Evolutionary conservation across 1,140 invertebrate genomes (phyloP).

Genomic region (Drosophila chauvacae): DNA sequence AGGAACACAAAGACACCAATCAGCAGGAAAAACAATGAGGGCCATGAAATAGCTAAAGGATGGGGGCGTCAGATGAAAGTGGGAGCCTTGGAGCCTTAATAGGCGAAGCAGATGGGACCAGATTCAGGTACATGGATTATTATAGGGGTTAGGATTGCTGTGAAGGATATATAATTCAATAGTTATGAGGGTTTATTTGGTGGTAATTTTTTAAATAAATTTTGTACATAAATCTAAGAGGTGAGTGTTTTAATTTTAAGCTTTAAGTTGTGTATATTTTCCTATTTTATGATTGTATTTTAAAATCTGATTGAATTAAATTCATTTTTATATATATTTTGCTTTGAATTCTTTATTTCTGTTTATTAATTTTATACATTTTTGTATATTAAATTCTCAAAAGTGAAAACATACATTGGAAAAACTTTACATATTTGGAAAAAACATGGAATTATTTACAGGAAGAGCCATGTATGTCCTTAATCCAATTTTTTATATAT

Average conservation of each 20-base stretch:
- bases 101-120: slow-evolving; percentile 47
- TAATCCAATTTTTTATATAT: no score
- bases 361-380: no score
- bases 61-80: slow-evolving; percentile 16
- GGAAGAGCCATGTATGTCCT: no score
- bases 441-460: no score
- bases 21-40: slow-evolving; percentile 66
- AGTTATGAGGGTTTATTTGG: not conserved
- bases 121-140: slow-evolving; percentile 27
- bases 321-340: no score
- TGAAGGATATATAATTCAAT: not conserved
- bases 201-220: not conserved
- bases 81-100: slow-evolving; percentile 48
- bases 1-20: slow-evolving; percentile 71
- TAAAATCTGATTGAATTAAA: no score
- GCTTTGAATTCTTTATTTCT: no score
- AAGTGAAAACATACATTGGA: no score
- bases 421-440: no score
- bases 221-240: not conserved
- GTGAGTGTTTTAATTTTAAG: not conserved
- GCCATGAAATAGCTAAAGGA: slow-evolving; percentile 32
- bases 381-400: no score
- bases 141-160: not conserved
- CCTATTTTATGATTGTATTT: no score
- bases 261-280: no score